Base-by-base conservation (phyloP, 2,113 vertebrate genomes). In the Ciconia boyciana region DNA sequence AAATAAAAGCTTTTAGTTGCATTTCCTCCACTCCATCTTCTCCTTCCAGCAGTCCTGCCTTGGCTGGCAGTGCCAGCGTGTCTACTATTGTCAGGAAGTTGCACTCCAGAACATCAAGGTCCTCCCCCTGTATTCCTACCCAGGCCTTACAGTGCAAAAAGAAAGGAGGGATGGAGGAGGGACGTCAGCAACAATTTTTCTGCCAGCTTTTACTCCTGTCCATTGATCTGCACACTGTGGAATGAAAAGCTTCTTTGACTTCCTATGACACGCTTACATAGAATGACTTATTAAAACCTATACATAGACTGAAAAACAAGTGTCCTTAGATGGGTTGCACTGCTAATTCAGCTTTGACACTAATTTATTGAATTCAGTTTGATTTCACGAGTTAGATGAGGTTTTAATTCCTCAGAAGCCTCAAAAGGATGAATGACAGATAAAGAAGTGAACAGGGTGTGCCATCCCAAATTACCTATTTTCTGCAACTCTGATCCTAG, bases 201-300 rank as follows among this genome's bases (percentile, higher is more conserved):
- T 68, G 39, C 9, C 51, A 78, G 3, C 8, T 52, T 70, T 79
- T 79, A 28, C 8, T 87, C 10, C 36, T 49, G 16, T 71, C 34
- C 21, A 1, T 41, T 71, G 12, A 60, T 32, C 16, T 68, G 9
- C 6, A 64, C 9, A 14, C 16, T 49, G 57, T 19, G 54, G 16
- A 94, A 87, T 20, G n/a, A 46, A 57, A 83, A 69, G 11, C 0
- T 11, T 58, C 36, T 87, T 69, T 83, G 16, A 16, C 16, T 75
- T 72, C 9, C 26, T 55, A 3, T n/a, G 9, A 46, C 7, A 3
- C 4, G 6, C 1, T 1, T 32, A 9, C 9, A 87, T 16, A 62
- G 36, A 57, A 39, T 34, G 12, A 49, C 20, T 77, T 65, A 34
- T 19, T 74, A 54, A 79, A 94, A 78, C 9, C 3, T 22, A 26